Evolutionary conservation across 2,888 invertebrate genomes (phyloP), one percentile per base, ranked within the genome.

Genomic region (Xestia c-nigrum): DNA sequence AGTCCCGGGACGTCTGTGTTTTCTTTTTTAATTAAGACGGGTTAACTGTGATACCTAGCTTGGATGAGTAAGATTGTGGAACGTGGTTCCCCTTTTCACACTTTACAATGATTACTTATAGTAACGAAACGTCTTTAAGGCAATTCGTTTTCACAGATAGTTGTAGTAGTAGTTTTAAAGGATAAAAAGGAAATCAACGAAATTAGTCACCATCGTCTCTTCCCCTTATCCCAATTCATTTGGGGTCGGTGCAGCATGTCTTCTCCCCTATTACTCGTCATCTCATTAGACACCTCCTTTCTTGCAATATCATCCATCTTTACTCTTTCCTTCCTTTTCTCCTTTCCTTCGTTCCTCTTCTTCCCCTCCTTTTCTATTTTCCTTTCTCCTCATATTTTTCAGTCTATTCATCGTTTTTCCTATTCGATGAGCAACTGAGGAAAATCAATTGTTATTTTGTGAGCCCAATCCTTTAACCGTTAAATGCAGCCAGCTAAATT

Each of bases 1-100:
- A 87, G 73, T 72, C 72, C 50, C 72, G 76, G 69, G 74, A 76
- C 76, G 75, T 66, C 52, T 72, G 72, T 72, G 73, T 75, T 74
- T 72, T 74, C 46, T 72, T 72, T 74, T 81, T 74, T 77, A 72
- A 74, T 67, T 74, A 80, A 67, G 64, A 61, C 55, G 31, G 59
- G 55, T 71, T 70, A 46, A 47, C 66, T 46, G 50, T 61, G 70
- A 68, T 64, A 50, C 64, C 64, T 43, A 64, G 59, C 59, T 64
- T 57, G 52, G n/a, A 68, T 64, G n/a, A 40, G 57, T 50, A n/a
- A 55, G 63, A 47, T 61, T 74, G 40, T 40, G 52, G 31, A 43
- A 75, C 40, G 12, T 61, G 40, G 19, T 19, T 47, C 47, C 7
- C 2, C 0, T 52, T 65, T 40, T 19, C 43, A 40, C 74, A 50